These are phyloP conservation scores for Drosophila pullipes DNA, from an alignment of 2,888 invertebrate genomes.

Conservation along the genomic window DNA sequence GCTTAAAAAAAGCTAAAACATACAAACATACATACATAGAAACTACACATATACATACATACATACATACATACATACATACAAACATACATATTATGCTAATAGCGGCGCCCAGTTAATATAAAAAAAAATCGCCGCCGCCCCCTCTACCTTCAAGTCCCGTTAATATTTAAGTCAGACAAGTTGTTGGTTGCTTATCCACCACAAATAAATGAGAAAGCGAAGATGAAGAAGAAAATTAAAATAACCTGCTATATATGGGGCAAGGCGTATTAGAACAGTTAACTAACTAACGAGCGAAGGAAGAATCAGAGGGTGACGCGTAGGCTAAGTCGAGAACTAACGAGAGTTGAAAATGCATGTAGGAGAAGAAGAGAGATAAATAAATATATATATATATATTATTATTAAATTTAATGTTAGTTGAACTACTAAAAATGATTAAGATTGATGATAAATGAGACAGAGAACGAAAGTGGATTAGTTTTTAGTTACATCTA, in stretches of 20 bases:
- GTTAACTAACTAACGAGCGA: conserved; percentile 49
- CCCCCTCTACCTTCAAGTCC: conserved; percentile 36
- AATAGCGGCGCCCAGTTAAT: conserved; percentile 60
- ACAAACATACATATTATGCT: conserved; percentile 48
- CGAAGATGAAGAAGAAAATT: not conserved
- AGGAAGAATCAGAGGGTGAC: conserved; percentile 22
- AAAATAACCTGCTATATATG: conserved; percentile 7
- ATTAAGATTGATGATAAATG: conserved; percentile 46
- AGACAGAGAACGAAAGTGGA: conserved; percentile 42
- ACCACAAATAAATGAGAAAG: conserved; percentile 8
- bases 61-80: conserved; percentile 33
- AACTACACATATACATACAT: conserved; percentile 31
- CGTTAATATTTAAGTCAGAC: conserved; percentile 46
- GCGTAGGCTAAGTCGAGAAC: conserved; percentile 48
- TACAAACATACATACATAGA: conserved; percentile 20
- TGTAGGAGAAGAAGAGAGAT: conserved; percentile 31
- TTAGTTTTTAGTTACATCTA: conserved; percentile 68
- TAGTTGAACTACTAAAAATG: conserved; percentile 76
- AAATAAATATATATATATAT: conserved; percentile 38
- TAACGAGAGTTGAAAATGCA: conserved; percentile 30
- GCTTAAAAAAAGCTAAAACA: conserved; percentile 25
- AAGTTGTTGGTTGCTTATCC: conserved; percentile 51
- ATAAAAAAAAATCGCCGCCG: conserved; percentile 15
- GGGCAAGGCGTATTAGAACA: conserved; percentile 41
- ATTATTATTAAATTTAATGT: conserved; percentile 74